Percentiles rank a stretch among this genome's conserved stretches.
Evolutionary conservation across 2,888 invertebrate genomes (phyloP).

Genomic region (Lithophane socia): DNA sequence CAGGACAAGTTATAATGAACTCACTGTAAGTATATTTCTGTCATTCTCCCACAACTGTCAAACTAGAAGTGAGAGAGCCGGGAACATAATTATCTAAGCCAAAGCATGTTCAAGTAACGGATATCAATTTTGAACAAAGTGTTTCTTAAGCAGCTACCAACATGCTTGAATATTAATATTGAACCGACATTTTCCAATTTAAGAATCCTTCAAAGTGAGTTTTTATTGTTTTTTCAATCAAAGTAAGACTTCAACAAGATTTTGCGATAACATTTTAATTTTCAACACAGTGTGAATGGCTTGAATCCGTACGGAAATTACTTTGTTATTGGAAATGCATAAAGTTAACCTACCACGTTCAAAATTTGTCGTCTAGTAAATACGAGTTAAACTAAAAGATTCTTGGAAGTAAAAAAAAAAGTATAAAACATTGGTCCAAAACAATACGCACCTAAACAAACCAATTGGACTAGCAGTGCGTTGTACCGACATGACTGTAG

Average conservation of each 20-base stretch:
- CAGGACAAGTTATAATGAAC: too few relatives aligned
- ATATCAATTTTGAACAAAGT: too few relatives aligned
- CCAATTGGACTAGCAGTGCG: slow-evolving; percentile 70
- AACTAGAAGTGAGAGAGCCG: too few relatives aligned
- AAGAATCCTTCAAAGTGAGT: too few relatives aligned
- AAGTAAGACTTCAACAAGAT: not conserved
- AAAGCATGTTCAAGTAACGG: too few relatives aligned
- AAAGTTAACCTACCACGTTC: not conserved
- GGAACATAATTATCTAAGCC: too few relatives aligned
- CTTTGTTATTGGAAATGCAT: not conserved
- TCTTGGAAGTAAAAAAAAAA: slow-evolving; percentile 28
- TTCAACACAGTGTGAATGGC: not conserved
- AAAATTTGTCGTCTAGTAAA: slow-evolving; percentile 13
- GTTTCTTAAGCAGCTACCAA: not conserved
- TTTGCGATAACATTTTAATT: not conserved
- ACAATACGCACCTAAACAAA: slow-evolving; percentile 59
- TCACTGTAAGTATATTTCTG: too few relatives aligned
- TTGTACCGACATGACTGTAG: slow-evolving; percentile 65
- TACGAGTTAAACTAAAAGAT: slow-evolving; percentile 10
- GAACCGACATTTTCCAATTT: not conserved
- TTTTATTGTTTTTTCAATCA: not conserved
- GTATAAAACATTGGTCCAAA: slow-evolving; percentile 52
- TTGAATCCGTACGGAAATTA: not conserved
- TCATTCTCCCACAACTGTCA: too few relatives aligned
- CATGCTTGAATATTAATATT: not conserved